Conservation (phyloP, 2,113 vertebrate genomes). For the Mus musculus region DNA sequence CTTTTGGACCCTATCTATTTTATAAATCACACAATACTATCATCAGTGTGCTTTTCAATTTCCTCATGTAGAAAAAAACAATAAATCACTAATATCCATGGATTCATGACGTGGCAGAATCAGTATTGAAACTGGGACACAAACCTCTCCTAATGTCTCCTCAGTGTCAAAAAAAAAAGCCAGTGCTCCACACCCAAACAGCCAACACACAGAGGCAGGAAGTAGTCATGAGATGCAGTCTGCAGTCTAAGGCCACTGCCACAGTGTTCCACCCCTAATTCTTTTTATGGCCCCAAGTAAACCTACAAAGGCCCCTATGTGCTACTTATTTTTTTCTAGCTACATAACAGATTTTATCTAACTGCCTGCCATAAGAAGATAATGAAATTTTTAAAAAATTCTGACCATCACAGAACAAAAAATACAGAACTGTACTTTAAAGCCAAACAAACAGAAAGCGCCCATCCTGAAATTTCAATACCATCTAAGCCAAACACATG, state of each 20-base stretch:
- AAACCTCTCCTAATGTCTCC: not conserved
- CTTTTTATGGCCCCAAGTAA: not conserved
- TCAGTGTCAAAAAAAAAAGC: not conserved
- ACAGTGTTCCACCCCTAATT: not conserved
- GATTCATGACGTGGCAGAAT: not conserved
- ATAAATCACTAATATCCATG: not conserved
- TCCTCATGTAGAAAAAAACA: not conserved
- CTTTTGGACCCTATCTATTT: not conserved
- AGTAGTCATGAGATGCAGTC: not conserved
- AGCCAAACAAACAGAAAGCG: constrained; percentile 21
- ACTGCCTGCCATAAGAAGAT: not conserved
- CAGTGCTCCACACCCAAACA: too few relatives aligned
- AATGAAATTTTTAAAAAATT: not conserved
- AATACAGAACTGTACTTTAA: not conserved
- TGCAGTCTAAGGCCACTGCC: not conserved
- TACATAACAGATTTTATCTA: constrained; percentile 7
- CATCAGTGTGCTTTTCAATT: not conserved
- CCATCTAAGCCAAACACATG: constrained; percentile 6
- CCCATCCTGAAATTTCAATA: not conserved
- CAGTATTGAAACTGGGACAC: too few relatives aligned
- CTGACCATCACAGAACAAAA: not conserved
- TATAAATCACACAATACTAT: not conserved
- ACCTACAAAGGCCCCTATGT: not conserved
- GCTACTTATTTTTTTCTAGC: not conserved
- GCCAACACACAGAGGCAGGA: not conserved